phyloP scores from a whole-genome alignment of 2,113 vertebrate species.

The Solea senegalensis region DNA sequence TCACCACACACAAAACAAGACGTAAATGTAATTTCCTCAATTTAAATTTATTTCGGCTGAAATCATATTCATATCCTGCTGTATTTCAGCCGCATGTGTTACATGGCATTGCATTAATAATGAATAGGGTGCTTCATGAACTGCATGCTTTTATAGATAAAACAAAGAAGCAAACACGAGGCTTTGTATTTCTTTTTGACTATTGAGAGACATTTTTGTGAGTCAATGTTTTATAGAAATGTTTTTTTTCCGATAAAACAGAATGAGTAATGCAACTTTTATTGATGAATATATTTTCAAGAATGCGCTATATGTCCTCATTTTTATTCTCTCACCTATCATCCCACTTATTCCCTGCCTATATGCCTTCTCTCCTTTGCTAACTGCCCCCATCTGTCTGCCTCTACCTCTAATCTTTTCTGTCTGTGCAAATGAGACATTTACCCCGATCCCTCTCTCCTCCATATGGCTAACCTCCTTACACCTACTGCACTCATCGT shows the following conservation, averaged over 20 bases:
- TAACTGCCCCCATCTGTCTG: slow-evolving; percentile 66
- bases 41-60: slow-evolving; percentile 28
- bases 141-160: neutral
- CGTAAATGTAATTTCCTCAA: slow-evolving; percentile 45
- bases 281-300: slow-evolving; percentile 9
- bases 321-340: slow-evolving; percentile 45
- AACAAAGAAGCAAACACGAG: neutral
- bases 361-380: slow-evolving; percentile 33
- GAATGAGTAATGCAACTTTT: slow-evolving; percentile 5
- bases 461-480: slow-evolving; percentile 55
- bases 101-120: slow-evolving; percentile 41
- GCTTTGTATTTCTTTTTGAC: neutral
- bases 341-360: slow-evolving; percentile 43
- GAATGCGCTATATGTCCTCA: slow-evolving; percentile 23
- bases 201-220: neutral
- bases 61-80: neutral
- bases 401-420: slow-evolving; percentile 57
- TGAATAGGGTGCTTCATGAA: slow-evolving; percentile 7
- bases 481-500: slow-evolving; percentile 37
- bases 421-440: slow-evolving; percentile 68
- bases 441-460: slow-evolving; percentile 47
- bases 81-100: slow-evolving; percentile 19
- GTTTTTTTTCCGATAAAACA: slow-evolving; percentile 1
- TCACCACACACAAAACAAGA: slow-evolving; percentile 56
- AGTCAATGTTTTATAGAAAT: neutral